phyloP scores from a whole-genome alignment of 2,113 vertebrate genomes.

The Crypturellus undulatus region DNA sequence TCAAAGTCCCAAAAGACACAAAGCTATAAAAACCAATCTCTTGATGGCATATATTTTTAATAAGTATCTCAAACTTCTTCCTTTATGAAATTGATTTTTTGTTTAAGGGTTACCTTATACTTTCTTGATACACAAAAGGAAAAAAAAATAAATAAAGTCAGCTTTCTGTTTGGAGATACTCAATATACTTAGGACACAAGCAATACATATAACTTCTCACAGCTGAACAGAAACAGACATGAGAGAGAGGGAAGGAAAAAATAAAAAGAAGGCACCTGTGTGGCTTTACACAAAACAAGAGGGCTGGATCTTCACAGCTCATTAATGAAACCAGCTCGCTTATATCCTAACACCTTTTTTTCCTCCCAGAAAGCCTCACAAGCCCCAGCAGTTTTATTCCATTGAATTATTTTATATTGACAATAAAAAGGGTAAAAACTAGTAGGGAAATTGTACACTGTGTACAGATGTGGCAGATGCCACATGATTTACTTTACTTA shows the following conservation, averaged over 20 bases:
- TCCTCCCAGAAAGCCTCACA: background rate
- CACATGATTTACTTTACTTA: background rate
- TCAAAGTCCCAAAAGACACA: background rate
- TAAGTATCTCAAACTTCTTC: background rate
- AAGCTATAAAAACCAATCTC: background rate
- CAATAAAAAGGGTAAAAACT: constrained; percentile 30
- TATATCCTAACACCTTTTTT: background rate
- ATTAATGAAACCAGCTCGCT: constrained; percentile 25
- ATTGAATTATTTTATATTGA: constrained; percentile 23
- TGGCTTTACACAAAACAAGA: background rate
- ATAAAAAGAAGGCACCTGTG: background rate
- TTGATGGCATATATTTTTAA: background rate
- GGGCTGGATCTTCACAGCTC: background rate
- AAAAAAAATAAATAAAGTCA: background rate
- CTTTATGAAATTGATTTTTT: background rate
- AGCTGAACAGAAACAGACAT: background rate
- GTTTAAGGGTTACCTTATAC: background rate
- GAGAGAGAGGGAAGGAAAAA: no score
- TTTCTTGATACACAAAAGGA: background rate
- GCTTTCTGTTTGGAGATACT: background rate
- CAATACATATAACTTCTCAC: background rate
- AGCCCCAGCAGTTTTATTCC: background rate
- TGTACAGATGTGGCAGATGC: background rate
- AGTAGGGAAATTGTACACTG: background rate
- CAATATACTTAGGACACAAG: background rate